Evolutionary conservation across 2,888 invertebrate species (phyloP).

Genomic region (Melolontha melolontha): DNA sequence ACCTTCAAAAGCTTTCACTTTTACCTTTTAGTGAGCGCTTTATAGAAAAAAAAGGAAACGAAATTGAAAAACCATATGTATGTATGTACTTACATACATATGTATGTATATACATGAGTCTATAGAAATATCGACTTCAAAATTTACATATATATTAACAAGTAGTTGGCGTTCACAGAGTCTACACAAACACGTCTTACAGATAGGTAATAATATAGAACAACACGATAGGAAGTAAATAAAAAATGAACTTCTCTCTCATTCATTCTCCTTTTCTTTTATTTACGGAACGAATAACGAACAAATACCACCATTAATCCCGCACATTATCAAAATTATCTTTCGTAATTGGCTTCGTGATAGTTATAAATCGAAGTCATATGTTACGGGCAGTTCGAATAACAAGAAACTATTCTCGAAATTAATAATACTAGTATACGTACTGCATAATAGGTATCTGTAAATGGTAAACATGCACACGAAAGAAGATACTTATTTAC

Average conservation of each 20-base stretch:
- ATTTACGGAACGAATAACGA: constrained; percentile 12
- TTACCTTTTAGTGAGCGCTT: constrained; percentile 8
- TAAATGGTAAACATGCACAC: no score
- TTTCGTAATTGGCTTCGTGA: constrained; percentile 58
- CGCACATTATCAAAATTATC: constrained; percentile 59
- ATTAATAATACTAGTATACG: constrained; percentile 31
- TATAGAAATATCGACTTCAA: background rate
- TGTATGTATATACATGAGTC: no score
- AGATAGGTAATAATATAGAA: constrained; percentile 4
- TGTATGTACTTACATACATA: no score
- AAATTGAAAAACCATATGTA: no score
- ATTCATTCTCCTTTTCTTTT: constrained; percentile 11
- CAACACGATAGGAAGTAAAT: constrained; percentile 5
- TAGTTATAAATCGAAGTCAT: constrained; percentile 59
- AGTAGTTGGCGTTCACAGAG: constrained; percentile 16
- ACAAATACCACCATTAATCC: constrained; percentile 39
- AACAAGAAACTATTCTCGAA: constrained; percentile 34
- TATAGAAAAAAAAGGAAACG: background rate
- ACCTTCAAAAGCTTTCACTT: constrained; percentile 15
- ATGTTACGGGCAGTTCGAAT: constrained; percentile 51
- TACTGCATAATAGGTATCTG: constrained; percentile 1
- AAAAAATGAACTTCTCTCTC: background rate
- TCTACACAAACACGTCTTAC: background rate
- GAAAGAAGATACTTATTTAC: background rate
- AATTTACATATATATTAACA: constrained; percentile 37